Conservation (phyloP, 2,888 invertebrate genomes). For the Agrochola macilenta region DNA sequence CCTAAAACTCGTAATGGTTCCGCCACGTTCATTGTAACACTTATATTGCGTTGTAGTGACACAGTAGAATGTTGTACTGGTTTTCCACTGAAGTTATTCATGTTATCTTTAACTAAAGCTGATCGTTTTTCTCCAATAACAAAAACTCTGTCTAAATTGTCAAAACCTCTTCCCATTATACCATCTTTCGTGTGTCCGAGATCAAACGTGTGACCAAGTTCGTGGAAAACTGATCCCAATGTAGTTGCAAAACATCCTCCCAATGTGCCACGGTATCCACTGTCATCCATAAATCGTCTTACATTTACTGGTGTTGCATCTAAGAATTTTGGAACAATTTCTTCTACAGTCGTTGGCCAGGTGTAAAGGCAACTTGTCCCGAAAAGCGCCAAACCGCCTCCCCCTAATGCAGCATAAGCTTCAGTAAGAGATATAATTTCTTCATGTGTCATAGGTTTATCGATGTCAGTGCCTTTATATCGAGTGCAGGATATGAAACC, state of each 20-base stretch:
- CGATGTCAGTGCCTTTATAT: constrained; percentile 92
- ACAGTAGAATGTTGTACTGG: constrained; percentile 92
- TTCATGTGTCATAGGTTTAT: constrained; percentile 92
- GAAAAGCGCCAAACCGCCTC: constrained; percentile 97
- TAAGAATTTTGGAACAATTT: constrained; percentile 91
- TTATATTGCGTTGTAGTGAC: constrained; percentile 91
- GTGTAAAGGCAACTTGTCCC: constrained; percentile 97
- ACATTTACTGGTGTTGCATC: constrained; percentile 92
- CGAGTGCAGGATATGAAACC: constrained; percentile 97
- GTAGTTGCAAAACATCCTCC: constrained; percentile 97
- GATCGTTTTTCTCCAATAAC: constrained; percentile 90
- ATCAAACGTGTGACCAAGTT: constrained; percentile 98
- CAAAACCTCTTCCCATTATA: constrained; percentile 98
- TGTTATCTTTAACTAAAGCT: constrained; percentile 86
- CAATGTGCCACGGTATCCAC: constrained; percentile 96
- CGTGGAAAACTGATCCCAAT: constrained; percentile 97
- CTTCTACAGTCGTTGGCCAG: constrained; percentile 94
- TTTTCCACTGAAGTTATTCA: constrained; percentile 91
- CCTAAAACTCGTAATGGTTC: constrained; percentile 88
- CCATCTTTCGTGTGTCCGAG: constrained; percentile 97
- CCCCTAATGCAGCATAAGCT: constrained; percentile 97
- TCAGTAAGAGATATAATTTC: constrained; percentile 93
- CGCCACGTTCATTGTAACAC: constrained; percentile 91
- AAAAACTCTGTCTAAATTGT: constrained; percentile 95
- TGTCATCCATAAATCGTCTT: constrained; percentile 96